Percentiles rank a stretch among this genome's conserved stretches.
These are phyloP conservation scores for Callopanchax toddi DNA, from an alignment of 2,113 vertebrate genomes.

Conservation along the genomic window DNA sequence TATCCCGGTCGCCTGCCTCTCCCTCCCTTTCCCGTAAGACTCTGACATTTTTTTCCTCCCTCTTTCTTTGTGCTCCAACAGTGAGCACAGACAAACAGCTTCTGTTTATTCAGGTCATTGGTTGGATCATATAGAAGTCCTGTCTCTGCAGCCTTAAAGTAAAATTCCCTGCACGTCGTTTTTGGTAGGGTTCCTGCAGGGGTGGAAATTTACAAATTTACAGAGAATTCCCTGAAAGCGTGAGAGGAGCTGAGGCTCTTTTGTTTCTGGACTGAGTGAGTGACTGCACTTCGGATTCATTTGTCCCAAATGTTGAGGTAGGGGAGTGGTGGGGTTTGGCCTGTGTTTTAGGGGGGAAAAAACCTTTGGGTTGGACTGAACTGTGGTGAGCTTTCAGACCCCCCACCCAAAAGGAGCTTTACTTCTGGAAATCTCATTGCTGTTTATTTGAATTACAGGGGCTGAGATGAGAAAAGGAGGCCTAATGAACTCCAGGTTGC, in stretches of 20 bases:
- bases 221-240: conserved; percentile 56
- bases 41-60: conserved; percentile 47
- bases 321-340: conserved; percentile 33
- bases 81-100: conserved; percentile 77
- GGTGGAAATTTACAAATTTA: conserved; percentile 44
- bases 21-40: conserved; percentile 71
- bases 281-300: conserved; percentile 67
- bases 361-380: conserved; percentile 46
- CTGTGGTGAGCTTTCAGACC: conserved; percentile 61
- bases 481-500: conserved; percentile 83
- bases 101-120: conserved; percentile 77
- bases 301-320: conserved; percentile 59
- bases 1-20: conserved; percentile 73
- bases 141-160: conserved; percentile 4
- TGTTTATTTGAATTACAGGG: conserved; percentile 85
- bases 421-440: conserved; percentile 82
- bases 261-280: conserved; percentile 52
- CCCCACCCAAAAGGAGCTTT: conserved; percentile 77
- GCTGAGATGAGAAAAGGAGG: conserved; percentile 78
- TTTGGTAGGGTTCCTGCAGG: conserved; percentile 35
- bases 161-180: not conserved
- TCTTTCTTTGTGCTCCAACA: conserved; percentile 60
- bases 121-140: conserved; percentile 65
- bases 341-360: conserved; percentile 53
- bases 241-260: conserved; percentile 40